Conservation (phyloP, 2,888 invertebrate species). For the Pasiphila rectangulata region DNA sequence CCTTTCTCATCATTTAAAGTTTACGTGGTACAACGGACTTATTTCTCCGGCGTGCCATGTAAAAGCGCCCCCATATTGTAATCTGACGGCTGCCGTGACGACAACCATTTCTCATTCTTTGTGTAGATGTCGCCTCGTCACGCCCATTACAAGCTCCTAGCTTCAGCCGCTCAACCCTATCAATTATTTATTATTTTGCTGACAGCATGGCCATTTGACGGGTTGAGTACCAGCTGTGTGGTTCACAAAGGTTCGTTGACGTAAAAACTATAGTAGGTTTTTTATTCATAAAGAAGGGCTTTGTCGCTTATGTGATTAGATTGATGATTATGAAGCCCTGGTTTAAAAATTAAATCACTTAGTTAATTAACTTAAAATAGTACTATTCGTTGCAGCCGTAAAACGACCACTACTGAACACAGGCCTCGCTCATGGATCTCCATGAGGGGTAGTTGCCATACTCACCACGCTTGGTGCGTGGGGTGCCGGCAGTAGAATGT, state of each 20-base stretch:
- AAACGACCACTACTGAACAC: too few species aligned
- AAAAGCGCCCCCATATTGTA: slow-evolving; percentile 8
- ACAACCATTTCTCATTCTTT: slow-evolving; percentile 62
- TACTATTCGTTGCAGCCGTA: too few species aligned
- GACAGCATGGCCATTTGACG: slow-evolving; percentile 7
- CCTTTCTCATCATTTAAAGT: too few species aligned
- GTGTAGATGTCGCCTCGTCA: slow-evolving; percentile 50
- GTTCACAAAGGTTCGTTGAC: neutral
- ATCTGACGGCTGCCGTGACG: slow-evolving; percentile 31
- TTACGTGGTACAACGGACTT: neutral
- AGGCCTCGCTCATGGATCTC: too few species aligned
- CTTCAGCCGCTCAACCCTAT: slow-evolving; percentile 39
- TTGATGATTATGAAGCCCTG: too few species aligned
- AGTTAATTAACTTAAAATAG: too few species aligned
- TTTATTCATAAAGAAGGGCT: too few species aligned
- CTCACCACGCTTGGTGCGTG: too few species aligned
- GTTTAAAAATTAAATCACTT: too few species aligned
- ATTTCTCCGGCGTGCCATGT: neutral
- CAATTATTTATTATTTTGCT: slow-evolving; percentile 50
- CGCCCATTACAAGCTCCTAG: slow-evolving; percentile 43
- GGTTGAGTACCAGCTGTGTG: neutral
- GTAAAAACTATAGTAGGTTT: too few species aligned
- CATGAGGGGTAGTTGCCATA: too few species aligned
- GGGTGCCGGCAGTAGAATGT: neutral
- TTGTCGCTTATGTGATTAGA: too few species aligned